Evolutionary conservation across 2,888 invertebrate genomes (phyloP), one percentile per base, ranked within the genome.

Genomic region (Agrotis puta): DNA sequence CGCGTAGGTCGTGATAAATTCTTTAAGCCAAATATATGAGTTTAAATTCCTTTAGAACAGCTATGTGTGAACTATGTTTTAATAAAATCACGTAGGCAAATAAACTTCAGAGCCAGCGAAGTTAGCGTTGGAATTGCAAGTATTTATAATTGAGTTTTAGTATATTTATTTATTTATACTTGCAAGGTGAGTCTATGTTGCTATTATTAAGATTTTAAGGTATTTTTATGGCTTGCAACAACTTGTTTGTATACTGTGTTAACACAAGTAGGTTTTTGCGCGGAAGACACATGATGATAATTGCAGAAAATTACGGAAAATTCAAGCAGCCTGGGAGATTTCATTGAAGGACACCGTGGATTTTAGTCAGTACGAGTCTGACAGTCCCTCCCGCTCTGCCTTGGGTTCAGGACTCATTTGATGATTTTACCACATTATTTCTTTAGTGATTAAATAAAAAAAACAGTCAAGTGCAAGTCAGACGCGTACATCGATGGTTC

Each of bases 1-100:
- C 33, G 67, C 72, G 70, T 79, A 64, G 82, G 74, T 62, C 64
- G 81, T 72, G 65, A 82, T 81, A 73, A 73, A 82, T 81, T 77
- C 64, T 69, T 64, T 56, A 68, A 70, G 65, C 20, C 53, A 66
- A 73, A 71, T 70, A 70, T 64, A 78, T 66, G 50, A 45, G 67
- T 62, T 77, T 39, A 64, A 64, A 73, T 79, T 79, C 74, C 43
- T 69, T 22, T 53, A 45, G 33, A 39, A 79, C 56, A 48, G 56
- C 20, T 24, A 62, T 54, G 68, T 58, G 22, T 50, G 79, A 65
- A 53, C 58, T 51, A 48, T 70, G 51, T 77, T 65, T 67, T 68
- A 13, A 63, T 62, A 45, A 33, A 76, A 48, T 45, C 62, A 58
- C 9, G 20, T 3, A 7, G 14, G 2, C 14, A 78, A 62, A 61